Conservation (phyloP, 2,113 vertebrate genomes). For the human region GRCh38 chr11:43178501-43179000, state of each 20-base stretch:
- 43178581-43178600: background rate
- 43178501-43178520: background rate
- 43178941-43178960: background rate
- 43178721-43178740: background rate
- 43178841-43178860: background rate
- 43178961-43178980: background rate
- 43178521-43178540: background rate
- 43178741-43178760: background rate
- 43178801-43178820: background rate
- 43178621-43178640: constrained; percentile 46
- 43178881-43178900: background rate
- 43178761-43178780: background rate
- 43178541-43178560: background rate
- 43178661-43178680: background rate
- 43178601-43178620: background rate
- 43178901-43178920: background rate
- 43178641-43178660: background rate
- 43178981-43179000: background rate
- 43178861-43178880: background rate
- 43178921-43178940: background rate
- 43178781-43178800: background rate
- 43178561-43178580: constrained; percentile 18
- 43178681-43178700: background rate
- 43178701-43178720: background rate
- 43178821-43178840: background rate